These are phyloP conservation scores for Nemoura dubitans DNA, from an alignment of 2,888 invertebrate genomes.

Conservation along the genomic window DNA sequence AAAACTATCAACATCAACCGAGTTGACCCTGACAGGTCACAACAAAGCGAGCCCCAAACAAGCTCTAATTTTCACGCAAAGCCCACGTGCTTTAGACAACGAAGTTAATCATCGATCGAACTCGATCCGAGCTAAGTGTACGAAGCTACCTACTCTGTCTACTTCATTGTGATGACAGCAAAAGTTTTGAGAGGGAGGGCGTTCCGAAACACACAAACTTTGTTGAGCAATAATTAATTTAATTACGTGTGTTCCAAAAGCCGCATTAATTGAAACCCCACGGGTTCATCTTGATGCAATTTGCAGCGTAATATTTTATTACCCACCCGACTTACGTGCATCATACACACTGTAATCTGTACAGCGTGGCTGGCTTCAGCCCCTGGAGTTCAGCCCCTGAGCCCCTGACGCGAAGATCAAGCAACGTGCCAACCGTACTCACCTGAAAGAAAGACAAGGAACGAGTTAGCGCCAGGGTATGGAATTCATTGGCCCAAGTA, in stretches of 20 bases:
- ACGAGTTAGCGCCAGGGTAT: too few species aligned
- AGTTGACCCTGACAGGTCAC: background rate
- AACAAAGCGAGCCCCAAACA: background rate
- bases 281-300: background rate
- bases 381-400: too few species aligned
- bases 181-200: slow-evolving; percentile 1
- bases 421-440: too few species aligned
- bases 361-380: background rate
- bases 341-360: background rate
- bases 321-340: background rate
- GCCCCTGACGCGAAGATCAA: too few species aligned
- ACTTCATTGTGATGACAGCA: slow-evolving; percentile 7
- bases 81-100: background rate
- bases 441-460: too few species aligned
- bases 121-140: background rate
- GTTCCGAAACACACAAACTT: background rate
- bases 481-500: too few species aligned
- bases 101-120: background rate
- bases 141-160: background rate
- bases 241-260: slow-evolving; percentile 8
- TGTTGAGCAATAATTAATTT: slow-evolving; percentile 12
- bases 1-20: background rate
- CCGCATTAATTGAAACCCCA: slow-evolving; percentile 4
- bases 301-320: background rate
- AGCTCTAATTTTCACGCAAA: background rate